Evolutionary conservation across 1,140 invertebrate genomes (phyloP), one percentile per base, ranked within the genome.

Genomic region (Diachasmimorpha longicaudata): DNA sequence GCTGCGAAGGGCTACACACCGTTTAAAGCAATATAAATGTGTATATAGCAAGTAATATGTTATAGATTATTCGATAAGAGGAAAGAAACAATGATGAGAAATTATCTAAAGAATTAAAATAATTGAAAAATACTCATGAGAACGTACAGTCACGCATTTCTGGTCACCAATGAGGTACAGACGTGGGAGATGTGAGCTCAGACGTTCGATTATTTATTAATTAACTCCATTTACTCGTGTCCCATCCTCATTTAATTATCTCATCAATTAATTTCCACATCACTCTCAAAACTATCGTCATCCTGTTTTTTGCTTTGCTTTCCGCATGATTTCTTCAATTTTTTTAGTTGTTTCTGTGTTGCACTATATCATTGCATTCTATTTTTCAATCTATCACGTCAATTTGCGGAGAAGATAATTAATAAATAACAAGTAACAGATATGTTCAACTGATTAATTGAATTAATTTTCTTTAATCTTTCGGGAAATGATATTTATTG

Each of bases 1-100:
- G 44, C 46, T 72, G 55, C 23, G 63, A 48, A 76, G 75, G 58
- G 70, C 4, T 55, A 83, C 71, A 85, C 79, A 87, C 81, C 82
- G 83, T 87, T 88, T 86, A 87, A 83, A 85, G 86, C 85, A 88
- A 88, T 88, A 87, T 88, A 88, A 89, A 87, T 88, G 86, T 88
- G 85, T 89, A 89, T 87, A 89, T 88, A 88, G 82, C 74, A 77
- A 77, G 70, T 79, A 82, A 80, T 72, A 80, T 79, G 77, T 84
- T 79, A 82, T 79, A 82, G 75, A 82, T 77, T 79, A 76, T 73
- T 81, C 78, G 71, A 81, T 81, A 81, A 77, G 80, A 81, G 82
- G 72, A 78, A 77, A 75, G 72, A 70, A 79, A 79, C 77, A 79
- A 79, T 83, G 81, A 84, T 84, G 79, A 88, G 85, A 75, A 72